phyloP scores from a whole-genome alignment of 2,888 invertebrate genomes.

The Andrena hattorfiana region DNA sequence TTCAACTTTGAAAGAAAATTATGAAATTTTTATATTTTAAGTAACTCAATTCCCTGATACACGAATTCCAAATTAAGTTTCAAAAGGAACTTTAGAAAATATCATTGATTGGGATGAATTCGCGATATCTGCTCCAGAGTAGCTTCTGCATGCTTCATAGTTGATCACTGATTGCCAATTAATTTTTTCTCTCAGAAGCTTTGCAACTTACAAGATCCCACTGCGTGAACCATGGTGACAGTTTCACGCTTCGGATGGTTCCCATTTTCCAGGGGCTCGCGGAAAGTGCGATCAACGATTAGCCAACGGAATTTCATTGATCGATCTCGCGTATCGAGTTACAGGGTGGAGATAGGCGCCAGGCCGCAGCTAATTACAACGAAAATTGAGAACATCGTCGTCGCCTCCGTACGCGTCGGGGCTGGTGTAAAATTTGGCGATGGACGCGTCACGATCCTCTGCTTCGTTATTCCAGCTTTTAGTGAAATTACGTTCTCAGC shows the following conservation, averaged over 20 bases:
- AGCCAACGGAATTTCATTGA: slow-evolving; percentile 50
- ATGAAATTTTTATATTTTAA: too few species aligned
- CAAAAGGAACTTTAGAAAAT: too few species aligned
- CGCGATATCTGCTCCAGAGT: too few species aligned
- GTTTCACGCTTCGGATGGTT: background rate
- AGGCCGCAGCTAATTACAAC: slow-evolving; percentile 62
- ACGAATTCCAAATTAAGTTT: too few species aligned
- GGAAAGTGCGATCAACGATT: slow-evolving; percentile 45
- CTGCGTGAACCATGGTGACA: background rate
- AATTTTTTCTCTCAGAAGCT: too few species aligned
- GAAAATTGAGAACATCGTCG: slow-evolving; percentile 66
- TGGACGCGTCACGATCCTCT: slow-evolving; percentile 44
- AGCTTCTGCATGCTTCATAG: background rate
- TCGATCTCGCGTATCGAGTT: slow-evolving; percentile 55
- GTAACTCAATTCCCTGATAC: too few species aligned
- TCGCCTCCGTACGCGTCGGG: slow-evolving; percentile 39
- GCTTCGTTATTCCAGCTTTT: slow-evolving; percentile 66
- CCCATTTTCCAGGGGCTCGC: background rate
- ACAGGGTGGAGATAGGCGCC: slow-evolving; percentile 32
- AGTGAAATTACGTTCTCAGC: slow-evolving; percentile 65
- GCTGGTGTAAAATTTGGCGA: slow-evolving; percentile 63
- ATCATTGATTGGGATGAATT: too few species aligned
- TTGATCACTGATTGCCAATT: too few species aligned
- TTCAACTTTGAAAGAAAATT: too few species aligned
- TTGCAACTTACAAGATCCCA: background rate